These are phyloP conservation scores for Sciurus niger DNA, from an alignment of 2,113 vertebrate genomes.

Conservation along the genomic window DNA sequence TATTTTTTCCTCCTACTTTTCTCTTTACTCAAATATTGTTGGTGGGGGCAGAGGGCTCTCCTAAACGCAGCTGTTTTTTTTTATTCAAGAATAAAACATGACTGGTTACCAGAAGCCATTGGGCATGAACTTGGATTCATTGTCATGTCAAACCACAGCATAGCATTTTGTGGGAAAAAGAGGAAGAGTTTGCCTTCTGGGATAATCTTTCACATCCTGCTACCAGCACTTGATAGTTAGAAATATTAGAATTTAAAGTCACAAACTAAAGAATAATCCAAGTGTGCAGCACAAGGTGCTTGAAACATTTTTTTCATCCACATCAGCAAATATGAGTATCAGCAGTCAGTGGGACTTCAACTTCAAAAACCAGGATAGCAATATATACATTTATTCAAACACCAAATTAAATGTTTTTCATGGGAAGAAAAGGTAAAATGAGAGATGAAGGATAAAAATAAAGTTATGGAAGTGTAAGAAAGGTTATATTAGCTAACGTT, in stretches of 20 bases:
- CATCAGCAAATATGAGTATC: neutral
- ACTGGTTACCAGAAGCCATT: neutral
- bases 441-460: neutral
- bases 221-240: neutral
- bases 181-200: neutral
- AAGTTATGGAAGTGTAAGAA: neutral
- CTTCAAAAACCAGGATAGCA: neutral
- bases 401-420: neutral
- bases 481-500: neutral
- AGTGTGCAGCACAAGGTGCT: neutral
- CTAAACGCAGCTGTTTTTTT: neutral
- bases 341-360: neutral
- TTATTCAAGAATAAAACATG: neutral
- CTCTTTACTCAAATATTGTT: neutral
- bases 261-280: neutral
- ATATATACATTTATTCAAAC: neutral
- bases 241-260: conserved; percentile 31
- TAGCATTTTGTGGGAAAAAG: neutral
- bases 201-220: neutral
- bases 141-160: neutral
- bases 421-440: neutral
- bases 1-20: neutral
- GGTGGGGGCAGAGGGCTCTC: neutral
- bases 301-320: neutral
- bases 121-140: neutral